Evolutionary conservation across 1,140 invertebrate genomes (phyloP).

Genomic region (Eueides isabella): DNA sequence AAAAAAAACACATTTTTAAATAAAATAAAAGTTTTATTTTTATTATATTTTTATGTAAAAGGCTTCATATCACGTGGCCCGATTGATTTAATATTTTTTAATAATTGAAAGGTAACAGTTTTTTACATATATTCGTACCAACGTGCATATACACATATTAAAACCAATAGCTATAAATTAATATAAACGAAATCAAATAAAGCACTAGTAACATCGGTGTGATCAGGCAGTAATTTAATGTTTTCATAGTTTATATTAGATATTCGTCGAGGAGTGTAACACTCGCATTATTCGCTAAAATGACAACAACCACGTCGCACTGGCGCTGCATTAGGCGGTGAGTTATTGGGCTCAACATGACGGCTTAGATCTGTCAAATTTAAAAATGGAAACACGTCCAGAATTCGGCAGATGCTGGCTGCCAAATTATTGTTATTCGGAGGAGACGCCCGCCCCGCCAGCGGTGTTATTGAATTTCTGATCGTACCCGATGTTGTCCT

Average conservation of each 20-base stretch:
- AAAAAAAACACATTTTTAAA: constrained; percentile 41
- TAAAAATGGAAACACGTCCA: constrained; percentile 78
- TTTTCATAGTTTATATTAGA: constrained; percentile 66
- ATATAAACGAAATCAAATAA: constrained; percentile 20
- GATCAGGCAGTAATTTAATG: constrained; percentile 36
- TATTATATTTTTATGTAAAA: not conserved
- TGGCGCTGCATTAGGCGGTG: constrained; percentile 66
- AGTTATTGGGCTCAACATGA: constrained; percentile 69
- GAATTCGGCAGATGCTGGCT: constrained; percentile 72
- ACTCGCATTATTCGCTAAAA: constrained; percentile 71
- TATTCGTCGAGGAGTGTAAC: constrained; percentile 60
- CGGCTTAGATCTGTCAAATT: constrained; percentile 74
- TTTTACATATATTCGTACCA: not conserved
- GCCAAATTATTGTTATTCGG: constrained; percentile 80
- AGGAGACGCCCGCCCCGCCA: constrained; percentile 54
- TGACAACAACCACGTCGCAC: constrained; percentile 71
- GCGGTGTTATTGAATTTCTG: constrained; percentile 76
- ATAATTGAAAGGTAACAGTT: not conserved
- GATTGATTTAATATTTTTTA: not conserved
- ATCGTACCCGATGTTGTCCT: constrained; percentile 65
- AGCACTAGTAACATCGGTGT: constrained; percentile 32
- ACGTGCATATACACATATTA: not conserved
- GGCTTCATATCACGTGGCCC: too few species aligned
- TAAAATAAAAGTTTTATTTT: not conserved
- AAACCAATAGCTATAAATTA: not conserved